Percentiles rank a stretch among this genome's conserved stretches.
Evolutionary conservation across 2,888 invertebrate genomes (phyloP).

Genomic region (Monochamus alternatus): DNA sequence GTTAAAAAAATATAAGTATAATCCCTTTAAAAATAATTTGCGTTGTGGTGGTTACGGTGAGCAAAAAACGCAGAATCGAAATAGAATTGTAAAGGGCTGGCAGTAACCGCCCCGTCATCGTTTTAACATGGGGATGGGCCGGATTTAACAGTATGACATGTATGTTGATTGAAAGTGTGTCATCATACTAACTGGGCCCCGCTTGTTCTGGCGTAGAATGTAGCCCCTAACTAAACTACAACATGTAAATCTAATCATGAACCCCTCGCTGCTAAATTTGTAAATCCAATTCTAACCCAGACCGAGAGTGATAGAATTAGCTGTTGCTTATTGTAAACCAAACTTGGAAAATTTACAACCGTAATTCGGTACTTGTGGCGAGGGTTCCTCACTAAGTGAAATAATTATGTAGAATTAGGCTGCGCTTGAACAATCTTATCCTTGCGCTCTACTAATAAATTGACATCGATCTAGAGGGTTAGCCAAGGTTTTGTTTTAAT

Average conservation of each 20-base stretch:
- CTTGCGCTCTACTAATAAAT: constrained; percentile 68
- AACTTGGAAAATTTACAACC: constrained; percentile 72
- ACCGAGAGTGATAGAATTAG: constrained; percentile 72
- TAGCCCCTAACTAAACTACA: constrained; percentile 63
- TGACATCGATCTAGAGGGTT: constrained; percentile 68
- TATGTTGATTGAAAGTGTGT: constrained; percentile 69
- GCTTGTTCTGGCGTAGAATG: constrained; percentile 51
- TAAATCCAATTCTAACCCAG: constrained; percentile 72
- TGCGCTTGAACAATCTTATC: constrained; percentile 68
- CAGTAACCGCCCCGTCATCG: constrained; percentile 29
- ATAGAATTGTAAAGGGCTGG: constrained; percentile 22
- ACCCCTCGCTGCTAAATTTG: constrained; percentile 70
- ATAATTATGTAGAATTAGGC: constrained; percentile 71
- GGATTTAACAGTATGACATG: constrained; percentile 59
- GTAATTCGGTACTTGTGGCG: constrained; percentile 70
- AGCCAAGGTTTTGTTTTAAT: constrained; percentile 66
- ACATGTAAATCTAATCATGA: constrained; percentile 71
- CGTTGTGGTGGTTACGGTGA: too few species aligned
- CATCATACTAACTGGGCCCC: constrained; percentile 63
- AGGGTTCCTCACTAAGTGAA: constrained; percentile 64
- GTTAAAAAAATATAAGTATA: too few species aligned
- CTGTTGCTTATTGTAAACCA: constrained; percentile 73
- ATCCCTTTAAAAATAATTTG: too few species aligned
- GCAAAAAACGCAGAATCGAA: constrained; percentile 20
- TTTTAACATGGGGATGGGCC: constrained; percentile 31